Base-by-base conservation (phyloP, 2,113 vertebrate genomes). In the Mungos mungo region DNA sequence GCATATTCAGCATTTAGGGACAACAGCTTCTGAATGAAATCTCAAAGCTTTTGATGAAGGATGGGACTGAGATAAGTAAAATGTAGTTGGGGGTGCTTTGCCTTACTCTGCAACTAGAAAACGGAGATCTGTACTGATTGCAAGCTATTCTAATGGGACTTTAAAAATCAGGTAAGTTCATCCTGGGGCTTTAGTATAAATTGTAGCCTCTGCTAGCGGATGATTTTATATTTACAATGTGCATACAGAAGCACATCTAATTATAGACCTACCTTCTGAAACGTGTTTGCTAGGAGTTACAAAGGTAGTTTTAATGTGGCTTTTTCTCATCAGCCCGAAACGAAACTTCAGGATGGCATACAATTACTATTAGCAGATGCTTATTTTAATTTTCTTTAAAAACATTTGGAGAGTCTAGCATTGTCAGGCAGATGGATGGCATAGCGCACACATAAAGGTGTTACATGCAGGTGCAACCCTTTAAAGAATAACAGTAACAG, bases 231-330 rank as follows among this genome's bases (percentile, higher is more conserved):
- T 93, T 98, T 0, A 93, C 94, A 74, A 82, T 94, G 94, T 96
- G 90, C 97, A 85, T 96, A 96, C 96, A 98, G 94, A 90, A 97
- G 83, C 92, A 90, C 79, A 18, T 93, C 90, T 97, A 97, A 97
- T 95, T 98, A 76, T 72, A 95, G 98, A 91, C 90, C 96, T 98
- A 95, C 85, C 97, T 98, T 97, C 94, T 88, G 95, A 95, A 95
- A 63, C 66, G 95, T 98, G 92, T 90, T 95, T 93, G 82, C 97
- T 68, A 29, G 79, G 69, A 97, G 90, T 96, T 92, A 80, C 71
- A 60, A 71, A 87, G 88, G 93, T 88, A 86, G 47, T 97, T 93
- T 98, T 97, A 76, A 57, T 31, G 57, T 93, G 21, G 63, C 91
- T 90, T 60, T 96, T 80, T 13, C 38, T 89, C 77, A 47, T 81